phyloP scores from a whole-genome alignment of 2,113 vertebrate species.

The Xenopus borealis region DNA sequence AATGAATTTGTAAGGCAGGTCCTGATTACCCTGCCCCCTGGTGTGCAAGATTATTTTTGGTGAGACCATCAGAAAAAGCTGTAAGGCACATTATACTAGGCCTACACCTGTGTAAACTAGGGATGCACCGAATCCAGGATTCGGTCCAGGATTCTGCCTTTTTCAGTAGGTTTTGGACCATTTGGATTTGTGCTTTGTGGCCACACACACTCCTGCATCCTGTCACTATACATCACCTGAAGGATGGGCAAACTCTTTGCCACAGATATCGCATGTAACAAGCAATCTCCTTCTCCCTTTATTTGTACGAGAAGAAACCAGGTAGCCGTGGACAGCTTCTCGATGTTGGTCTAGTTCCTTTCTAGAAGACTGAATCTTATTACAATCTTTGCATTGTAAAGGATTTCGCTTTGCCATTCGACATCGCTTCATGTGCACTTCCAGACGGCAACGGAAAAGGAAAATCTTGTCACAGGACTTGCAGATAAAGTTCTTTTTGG shows the following conservation, averaged over 20 bases:
- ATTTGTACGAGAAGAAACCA: neutral
- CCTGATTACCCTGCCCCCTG: no score
- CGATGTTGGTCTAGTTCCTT: conserved; percentile 71
- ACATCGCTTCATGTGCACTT: conserved; percentile 75
- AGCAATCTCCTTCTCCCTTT: conserved; percentile 64
- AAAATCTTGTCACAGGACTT: conserved; percentile 77
- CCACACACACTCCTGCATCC: no score
- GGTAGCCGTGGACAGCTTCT: conserved; percentile 55
- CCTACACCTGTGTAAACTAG: no score
- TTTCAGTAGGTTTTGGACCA: no score
- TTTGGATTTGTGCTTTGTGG: no score
- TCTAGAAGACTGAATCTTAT: conserved; percentile 52
- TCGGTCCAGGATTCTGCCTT: no score
- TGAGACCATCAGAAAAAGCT: no score
- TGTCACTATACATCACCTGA: conserved; percentile 64
- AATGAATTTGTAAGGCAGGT: no score
- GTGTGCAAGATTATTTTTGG: no score
- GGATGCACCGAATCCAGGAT: no score
- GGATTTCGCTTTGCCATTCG: conserved; percentile 61
- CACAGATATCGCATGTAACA: conserved; percentile 73
- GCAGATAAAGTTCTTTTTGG: conserved; percentile 70
- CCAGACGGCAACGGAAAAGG: conserved; percentile 75
- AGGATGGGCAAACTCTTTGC: conserved; percentile 78
- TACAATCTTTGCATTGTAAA: conserved; percentile 66
- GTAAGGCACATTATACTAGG: no score